Base-by-base conservation (phyloP, 2,113 vertebrate genomes). In the Illadopsis cleaveri region DNA sequence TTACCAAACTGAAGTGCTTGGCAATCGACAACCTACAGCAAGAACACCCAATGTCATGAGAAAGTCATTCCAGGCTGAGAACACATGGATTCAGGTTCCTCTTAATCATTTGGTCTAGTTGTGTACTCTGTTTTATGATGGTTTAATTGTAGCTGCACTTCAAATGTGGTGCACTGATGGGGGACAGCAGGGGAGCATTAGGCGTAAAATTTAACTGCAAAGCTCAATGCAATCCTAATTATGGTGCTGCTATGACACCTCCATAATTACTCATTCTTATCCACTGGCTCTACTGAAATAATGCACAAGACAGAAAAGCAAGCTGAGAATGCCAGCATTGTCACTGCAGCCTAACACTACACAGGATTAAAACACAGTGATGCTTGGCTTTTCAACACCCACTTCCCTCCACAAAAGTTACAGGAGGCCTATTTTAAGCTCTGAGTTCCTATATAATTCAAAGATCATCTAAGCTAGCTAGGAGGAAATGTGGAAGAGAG, bases 261-360 rank as follows among this genome's bases (percentile, higher is more conserved):
- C 93, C 95, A 92, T 97, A 97, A 97, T 97, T 96, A 97, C 85
- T 97, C 91, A 95, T 97, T 95, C 93, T 95, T 93, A 96, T 96
- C 90, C 81, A 96, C 91, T 93, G 87, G 78, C 86, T 94, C 93
- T 73, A 76, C 93, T 97, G 60, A 95, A 94, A 95, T 92, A 93
- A 96, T 95, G 93, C 86, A 86, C 71, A 92, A 91, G 89, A 93
- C 80, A 95, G 89, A 89, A 95, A 93, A 86, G 75, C 90, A 95
- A 96, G 85, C 86, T 92, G 92, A 91, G 92, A 89, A 92, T 50
- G 90, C 78, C 90, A 87, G 42, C 73, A 90, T 57, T 92, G 90
- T 94, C 88, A 91, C 33, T 53, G 42, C 51, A 75, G 56, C 56
- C 76, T 79, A 88, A 28, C 84, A 28, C 53, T 24, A 70, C 70